These are phyloP conservation scores for Thunnus albacares DNA, from an alignment of 2,797 vertebrate species.

Conservation along the genomic window DNA sequence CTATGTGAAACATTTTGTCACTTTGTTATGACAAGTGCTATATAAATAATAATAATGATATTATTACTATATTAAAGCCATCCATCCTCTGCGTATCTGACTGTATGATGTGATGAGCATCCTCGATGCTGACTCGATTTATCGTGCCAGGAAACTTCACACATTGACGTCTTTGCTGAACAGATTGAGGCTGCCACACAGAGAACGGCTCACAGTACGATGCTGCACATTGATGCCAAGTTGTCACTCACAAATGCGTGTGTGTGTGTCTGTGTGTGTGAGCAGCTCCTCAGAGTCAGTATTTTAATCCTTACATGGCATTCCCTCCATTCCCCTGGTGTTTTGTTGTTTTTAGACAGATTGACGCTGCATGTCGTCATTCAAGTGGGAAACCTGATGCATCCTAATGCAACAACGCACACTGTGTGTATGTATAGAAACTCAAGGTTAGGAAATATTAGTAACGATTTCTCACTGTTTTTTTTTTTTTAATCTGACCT, in stretches of 20 bases:
- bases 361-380: conserved; percentile 61
- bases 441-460: background rate
- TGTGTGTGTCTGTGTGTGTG: conserved; percentile 10
- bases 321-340: conserved; percentile 27
- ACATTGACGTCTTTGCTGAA: conserved; percentile 70
- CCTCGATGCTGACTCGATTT: background rate
- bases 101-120: conserved; percentile 7
- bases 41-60: too few species aligned
- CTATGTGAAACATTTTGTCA: too few species aligned
- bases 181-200: conserved; percentile 65
- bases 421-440: background rate
- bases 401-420: background rate
- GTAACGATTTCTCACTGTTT: background rate
- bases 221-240: conserved; percentile 37
- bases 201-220: conserved; percentile 50
- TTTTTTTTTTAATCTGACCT: background rate
- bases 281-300: conserved; percentile 19
- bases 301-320: conserved; percentile 46
- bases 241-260: conserved; percentile 32
- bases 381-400: conserved; percentile 14
- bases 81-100: background rate
- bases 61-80: too few species aligned
- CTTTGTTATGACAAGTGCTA: too few species aligned
- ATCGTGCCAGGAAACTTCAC: conserved; percentile 70
- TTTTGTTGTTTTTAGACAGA: conserved; percentile 58